Evolutionary conservation across 2,888 invertebrate genomes (phyloP), one percentile per base, ranked within the genome.

Genomic region (Xestia xanthographa): DNA sequence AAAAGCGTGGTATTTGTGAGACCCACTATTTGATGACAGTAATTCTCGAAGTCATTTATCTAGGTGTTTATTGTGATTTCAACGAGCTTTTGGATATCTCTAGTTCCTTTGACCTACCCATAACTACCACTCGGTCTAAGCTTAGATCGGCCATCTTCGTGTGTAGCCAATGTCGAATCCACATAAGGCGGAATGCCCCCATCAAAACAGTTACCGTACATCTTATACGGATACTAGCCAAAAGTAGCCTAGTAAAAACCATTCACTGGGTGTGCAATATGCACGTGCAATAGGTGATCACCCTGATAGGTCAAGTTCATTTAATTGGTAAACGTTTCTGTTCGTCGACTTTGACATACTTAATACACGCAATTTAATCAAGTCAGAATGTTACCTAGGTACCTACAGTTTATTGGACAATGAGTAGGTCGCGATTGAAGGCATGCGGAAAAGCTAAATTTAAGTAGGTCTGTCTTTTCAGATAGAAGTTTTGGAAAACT

Each of bases 301-400:
- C 63, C 53, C 67, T 26, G 38, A 79, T 72, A 80, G 79, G 71
- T 80, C 84, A 80, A 80, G 83, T 78, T 80, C 68, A 77, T 66
- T 60, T 56, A 66, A 65, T 67, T 84, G 53, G 67, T 71, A 71
- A 84, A 67, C 5, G 34, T 66, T 26, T 38, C 22, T 71, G 29
- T 78, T 26, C 26, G 50, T 20, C 50, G 80, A 34, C 84, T 80
- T 84, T 84, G 80, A 80, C 84, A 83, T 50, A 80, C 84, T 48
- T 83, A 67, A 17, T 14, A 53, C 67, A 78, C 43, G 63, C 71
- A 53, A 29, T 48, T 53, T 58, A 43, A 53, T 63, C 1, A 11
- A 70, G 17, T 22, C 79, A 20, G 17, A 34, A 75, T 53, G 12
- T 43, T 43, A n/a, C 17, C 26, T 56, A 56, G 17, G 9, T 60